These are phyloP conservation scores for Syngnathus rostellatus DNA, from an alignment of 2,797 vertebrate genomes.

Conservation along the genomic window DNA sequence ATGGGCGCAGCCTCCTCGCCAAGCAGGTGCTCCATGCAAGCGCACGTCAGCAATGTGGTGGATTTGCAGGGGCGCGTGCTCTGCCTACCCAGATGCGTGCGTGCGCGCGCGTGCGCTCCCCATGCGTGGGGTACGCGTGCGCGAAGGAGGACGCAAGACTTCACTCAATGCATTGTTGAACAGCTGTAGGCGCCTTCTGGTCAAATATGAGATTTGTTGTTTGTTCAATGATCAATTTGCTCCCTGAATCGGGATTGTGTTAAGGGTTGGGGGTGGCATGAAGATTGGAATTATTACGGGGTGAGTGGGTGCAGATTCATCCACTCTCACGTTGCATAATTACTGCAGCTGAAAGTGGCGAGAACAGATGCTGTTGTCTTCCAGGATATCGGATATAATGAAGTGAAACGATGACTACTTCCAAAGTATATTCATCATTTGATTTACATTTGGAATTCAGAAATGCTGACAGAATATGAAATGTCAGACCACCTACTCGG, in stretches of 20 bases:
- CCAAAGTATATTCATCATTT: background rate
- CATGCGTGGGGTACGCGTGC: background rate
- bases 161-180: conserved; percentile 22
- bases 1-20: conserved; percentile 42
- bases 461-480: too few species aligned
- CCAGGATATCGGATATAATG: background rate
- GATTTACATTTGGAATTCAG: background rate
- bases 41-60: conserved; percentile 20
- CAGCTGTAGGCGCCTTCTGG: conserved; percentile 29
- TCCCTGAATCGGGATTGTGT: conserved; percentile 38
- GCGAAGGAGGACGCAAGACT: background rate
- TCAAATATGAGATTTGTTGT: conserved; percentile 24
- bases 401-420: too few species aligned
- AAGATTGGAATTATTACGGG: conserved; percentile 44
- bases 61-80: conserved; percentile 39
- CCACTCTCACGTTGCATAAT: conserved; percentile 58
- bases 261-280: conserved; percentile 20
- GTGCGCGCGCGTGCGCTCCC: conserved; percentile 19
- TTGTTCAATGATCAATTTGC: conserved; percentile 5
- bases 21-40: conserved; percentile 35
- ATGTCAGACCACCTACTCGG: too few species aligned
- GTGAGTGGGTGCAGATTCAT: conserved; percentile 46
- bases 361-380: conserved; percentile 8
- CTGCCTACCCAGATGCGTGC: conserved; percentile 35
- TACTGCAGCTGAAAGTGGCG: conserved; percentile 30